Evolutionary conservation across 1,140 invertebrate species (phyloP), one percentile per base, ranked within the genome.

Genomic region (Heliconius eleuchia): DNA sequence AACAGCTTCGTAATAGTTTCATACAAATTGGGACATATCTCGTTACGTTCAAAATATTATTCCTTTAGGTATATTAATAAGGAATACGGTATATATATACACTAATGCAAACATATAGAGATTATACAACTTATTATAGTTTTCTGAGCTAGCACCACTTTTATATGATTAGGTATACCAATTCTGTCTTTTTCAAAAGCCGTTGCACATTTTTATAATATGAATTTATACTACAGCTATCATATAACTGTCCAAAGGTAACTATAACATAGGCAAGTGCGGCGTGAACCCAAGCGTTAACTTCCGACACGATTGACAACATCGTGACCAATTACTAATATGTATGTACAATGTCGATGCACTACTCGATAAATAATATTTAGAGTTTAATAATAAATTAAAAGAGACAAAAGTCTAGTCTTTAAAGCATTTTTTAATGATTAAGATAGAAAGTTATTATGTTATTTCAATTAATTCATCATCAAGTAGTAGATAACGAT

Each of bases 241-340:
- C 60, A 16, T 66, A 27, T 66, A 27, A 66, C 60, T 57, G 19
- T 23, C 0, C 60, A 66, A 30, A 66, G 18, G n/a, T 57, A 30
- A 23, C 6, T 13, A 66, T 5, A 27, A 66, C 60, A 66, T 16
- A 66, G 60, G 87, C 91, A 93, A 93, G 92, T 91, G 92, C 90
- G 88, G 92, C 90, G 83, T 80, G 60, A 66, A 66, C 60, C 86
- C 89, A 89, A 90, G 83, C 91, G 89, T 93, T 86, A 93, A 92
- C 88, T 88, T 92, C 88, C 90, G 87, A 83, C 88, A 86, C 87
- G 81, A 91, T 89, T 90, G 87, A 91, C 89, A 89, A 80, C 74
- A 73, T 76, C 50, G 60, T 66, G 60, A n/a, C 60, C 60, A 66
- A 66, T 66, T 66, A 30, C 27, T 66, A 66, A 66, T 66, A 66